These are phyloP conservation scores for Diogma glabrata DNA, from an alignment of 2,888 invertebrate species.

Conservation along the genomic window DNA sequence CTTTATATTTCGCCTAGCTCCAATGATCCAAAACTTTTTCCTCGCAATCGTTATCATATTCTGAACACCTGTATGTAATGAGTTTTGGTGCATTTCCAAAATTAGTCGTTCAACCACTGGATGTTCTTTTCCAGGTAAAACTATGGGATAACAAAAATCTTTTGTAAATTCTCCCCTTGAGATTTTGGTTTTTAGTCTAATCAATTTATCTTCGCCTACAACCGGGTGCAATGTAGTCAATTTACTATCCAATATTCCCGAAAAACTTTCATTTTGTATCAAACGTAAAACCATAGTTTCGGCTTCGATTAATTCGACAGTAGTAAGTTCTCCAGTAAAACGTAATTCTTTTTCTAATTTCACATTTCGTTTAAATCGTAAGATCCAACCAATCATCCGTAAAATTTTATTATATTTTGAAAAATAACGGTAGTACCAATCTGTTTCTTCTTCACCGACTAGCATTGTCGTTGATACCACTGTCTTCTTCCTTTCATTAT, in stretches of 20 bases:
- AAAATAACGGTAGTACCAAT: no score
- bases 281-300: slow-evolving; percentile 1
- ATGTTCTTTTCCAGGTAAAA: slow-evolving; percentile 21
- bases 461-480: no score
- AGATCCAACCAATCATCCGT: no score
- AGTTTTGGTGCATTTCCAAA: slow-evolving; percentile 12
- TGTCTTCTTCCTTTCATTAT: no score
- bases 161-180: slow-evolving; percentile 17
- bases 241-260: slow-evolving; percentile 10
- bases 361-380: no score
- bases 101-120: slow-evolving; percentile 19
- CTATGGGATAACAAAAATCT: slow-evolving; percentile 21
- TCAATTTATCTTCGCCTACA: slow-evolving; percentile 16
- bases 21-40: slow-evolving; percentile 22
- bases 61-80: slow-evolving; percentile 19
- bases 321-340: no score
- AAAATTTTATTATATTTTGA: no score
- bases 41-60: slow-evolving; percentile 19
- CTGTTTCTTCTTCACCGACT: no score
- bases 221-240: slow-evolving; percentile 13
- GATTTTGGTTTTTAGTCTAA: slow-evolving; percentile 19
- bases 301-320: background rate
- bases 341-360: no score
- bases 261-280: slow-evolving; percentile 10
- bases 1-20: slow-evolving; percentile 17